Conservation (phyloP, 1,140 invertebrate species). For the Heliconius himera region DNA sequence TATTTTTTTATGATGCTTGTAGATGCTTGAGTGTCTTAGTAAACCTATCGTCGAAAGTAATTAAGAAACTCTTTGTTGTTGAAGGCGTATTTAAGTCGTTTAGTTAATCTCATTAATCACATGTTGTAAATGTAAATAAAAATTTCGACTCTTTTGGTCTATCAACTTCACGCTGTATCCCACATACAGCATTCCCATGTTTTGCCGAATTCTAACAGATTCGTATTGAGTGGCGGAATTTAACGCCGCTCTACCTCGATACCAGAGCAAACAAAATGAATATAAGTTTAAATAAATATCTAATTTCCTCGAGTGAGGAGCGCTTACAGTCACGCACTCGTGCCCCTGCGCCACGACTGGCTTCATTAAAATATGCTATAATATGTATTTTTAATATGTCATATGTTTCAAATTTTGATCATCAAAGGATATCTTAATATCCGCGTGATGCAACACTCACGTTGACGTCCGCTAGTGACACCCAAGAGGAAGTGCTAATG, state of each 20-base stretch:
- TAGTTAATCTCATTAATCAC: constrained; percentile 26
- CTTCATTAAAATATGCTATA: background rate
- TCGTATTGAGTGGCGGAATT: no score
- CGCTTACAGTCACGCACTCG: no score
- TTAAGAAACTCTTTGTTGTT: constrained; percentile 58
- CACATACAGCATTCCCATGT: no score
- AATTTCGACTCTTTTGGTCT: background rate
- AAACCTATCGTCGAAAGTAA: constrained; percentile 50
- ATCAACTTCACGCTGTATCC: background rate
- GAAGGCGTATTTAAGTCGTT: constrained; percentile 38
- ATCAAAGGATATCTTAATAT: constrained; percentile 48
- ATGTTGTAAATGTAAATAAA: background rate
- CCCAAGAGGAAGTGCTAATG: constrained; percentile 57
- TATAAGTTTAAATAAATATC: no score
- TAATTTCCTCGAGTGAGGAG: no score
- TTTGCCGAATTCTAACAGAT: no score
- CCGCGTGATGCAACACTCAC: constrained; percentile 44
- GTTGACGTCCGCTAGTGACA: constrained; percentile 40
- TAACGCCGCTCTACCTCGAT: no score
- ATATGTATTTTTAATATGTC: background rate
- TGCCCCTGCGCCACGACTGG: no score
- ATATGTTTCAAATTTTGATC: constrained; percentile 24
- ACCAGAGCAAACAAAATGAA: no score
- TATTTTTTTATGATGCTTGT: background rate
- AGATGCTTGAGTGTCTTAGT: constrained; percentile 26